Percentiles rank a stretch among this genome's conserved stretches.
phyloP scores from a whole-genome alignment of 2,113 vertebrate genomes.

The Trichomycterus rosablanca region DNA sequence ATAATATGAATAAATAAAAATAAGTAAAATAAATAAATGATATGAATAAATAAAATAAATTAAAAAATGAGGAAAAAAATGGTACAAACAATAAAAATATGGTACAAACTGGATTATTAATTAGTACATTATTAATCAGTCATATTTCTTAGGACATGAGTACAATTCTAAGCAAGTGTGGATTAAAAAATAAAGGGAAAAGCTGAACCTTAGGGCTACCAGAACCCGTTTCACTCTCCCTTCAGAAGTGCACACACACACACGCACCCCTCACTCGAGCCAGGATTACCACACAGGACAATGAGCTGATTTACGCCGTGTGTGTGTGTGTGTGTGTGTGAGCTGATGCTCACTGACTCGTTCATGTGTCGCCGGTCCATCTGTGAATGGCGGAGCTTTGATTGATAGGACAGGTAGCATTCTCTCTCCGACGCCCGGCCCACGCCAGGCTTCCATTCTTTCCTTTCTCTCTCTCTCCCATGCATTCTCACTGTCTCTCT shows the following conservation, averaged over 20 bases:
- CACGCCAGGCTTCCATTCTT: too few relatives aligned
- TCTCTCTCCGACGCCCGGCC: too few relatives aligned
- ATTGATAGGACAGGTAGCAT: slow-evolving; percentile 84
- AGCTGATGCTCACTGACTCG: slow-evolving; percentile 62
- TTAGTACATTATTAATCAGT: too few relatives aligned
- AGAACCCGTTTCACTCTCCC: slow-evolving; percentile 64
- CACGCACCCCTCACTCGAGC: slow-evolving; percentile 49
- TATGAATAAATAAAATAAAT: too few relatives aligned
- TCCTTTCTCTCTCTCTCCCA: background rate
- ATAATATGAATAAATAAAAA: too few relatives aligned
- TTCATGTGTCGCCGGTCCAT: slow-evolving; percentile 78
- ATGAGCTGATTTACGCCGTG: slow-evolving; percentile 64
- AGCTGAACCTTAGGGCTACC: slow-evolving; percentile 57
- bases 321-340: slow-evolving; percentile 39
- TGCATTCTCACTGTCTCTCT: background rate
- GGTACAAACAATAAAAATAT: too few relatives aligned
- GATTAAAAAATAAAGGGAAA: too few relatives aligned
- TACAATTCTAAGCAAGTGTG: too few relatives aligned
- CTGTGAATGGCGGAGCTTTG: slow-evolving; percentile 75
- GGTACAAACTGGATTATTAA: too few relatives aligned
- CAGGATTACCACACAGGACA: slow-evolving; percentile 60
- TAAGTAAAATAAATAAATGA: too few relatives aligned
- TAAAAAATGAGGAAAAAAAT: too few relatives aligned
- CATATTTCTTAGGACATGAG: too few relatives aligned
- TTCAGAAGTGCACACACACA: slow-evolving; percentile 59